These are phyloP conservation scores for Elephantulus edwardii DNA, from an alignment of 2,113 vertebrate genomes.

Conservation along the genomic window DNA sequence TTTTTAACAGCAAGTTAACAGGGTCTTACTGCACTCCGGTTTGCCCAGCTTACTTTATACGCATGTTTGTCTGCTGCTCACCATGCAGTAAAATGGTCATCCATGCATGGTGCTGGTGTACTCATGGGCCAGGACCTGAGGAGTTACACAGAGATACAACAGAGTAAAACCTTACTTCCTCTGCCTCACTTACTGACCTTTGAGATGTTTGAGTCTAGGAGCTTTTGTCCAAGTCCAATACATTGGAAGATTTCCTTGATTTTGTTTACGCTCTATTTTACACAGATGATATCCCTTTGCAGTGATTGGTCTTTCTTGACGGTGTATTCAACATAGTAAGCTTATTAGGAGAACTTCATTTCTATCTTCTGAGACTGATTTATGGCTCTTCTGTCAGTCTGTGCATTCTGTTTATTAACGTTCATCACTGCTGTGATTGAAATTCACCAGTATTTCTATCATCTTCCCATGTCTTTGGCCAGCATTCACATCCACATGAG, in stretches of 20 bases:
- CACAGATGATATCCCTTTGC: background rate
- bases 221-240: background rate
- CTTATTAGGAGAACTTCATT: background rate
- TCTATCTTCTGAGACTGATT: background rate
- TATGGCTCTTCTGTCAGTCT: background rate
- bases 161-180: background rate
- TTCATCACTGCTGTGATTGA: background rate
- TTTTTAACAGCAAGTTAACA: background rate
- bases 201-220: background rate
- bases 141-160: background rate
- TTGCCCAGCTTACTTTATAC: background rate
- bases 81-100: background rate
- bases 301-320: background rate
- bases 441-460: background rate
- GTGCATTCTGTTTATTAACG: background rate
- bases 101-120: too few relatives aligned
- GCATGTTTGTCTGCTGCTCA: background rate
- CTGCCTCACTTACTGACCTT: background rate
- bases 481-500: background rate
- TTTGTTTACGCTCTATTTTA: background rate
- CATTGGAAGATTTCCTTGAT: background rate
- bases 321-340: background rate
- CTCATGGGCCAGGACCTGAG: background rate
- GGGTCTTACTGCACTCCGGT: too few relatives aligned
- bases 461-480: background rate